Conservation (phyloP, 2,888 invertebrate species). For the Polia nebulosa region DNA sequence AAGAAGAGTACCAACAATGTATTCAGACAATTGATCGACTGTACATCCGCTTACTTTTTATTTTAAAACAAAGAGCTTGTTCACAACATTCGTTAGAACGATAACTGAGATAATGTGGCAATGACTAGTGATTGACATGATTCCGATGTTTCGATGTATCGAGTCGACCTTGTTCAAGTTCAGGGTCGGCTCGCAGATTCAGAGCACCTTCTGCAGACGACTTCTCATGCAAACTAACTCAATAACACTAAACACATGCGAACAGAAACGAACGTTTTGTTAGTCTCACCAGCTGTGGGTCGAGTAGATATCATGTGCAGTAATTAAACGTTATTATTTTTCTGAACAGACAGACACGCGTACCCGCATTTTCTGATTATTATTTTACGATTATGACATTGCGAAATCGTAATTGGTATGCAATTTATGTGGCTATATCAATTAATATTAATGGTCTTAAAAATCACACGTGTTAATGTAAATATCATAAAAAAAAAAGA, state of each 20-base stretch:
- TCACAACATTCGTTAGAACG: constrained; percentile 49
- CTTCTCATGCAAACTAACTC: constrained; percentile 70
- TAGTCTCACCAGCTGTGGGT: constrained; percentile 57
- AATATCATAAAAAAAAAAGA: constrained; percentile 13
- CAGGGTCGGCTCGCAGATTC: constrained; percentile 66
- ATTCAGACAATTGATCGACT: constrained; percentile 58
- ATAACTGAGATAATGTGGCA: constrained; percentile 46
- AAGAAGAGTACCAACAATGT: constrained; percentile 54
- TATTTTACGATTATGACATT: constrained; percentile 42
- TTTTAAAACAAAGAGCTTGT: constrained; percentile 61
- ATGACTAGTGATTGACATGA: constrained; percentile 59
- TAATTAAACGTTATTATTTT: constrained; percentile 52
- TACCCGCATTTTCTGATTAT: constrained; percentile 34
- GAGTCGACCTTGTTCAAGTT: constrained; percentile 66
- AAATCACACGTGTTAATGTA: constrained; percentile 36
- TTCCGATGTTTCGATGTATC: constrained; percentile 56
- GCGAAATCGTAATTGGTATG: constrained; percentile 43
- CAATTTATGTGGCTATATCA: constrained; percentile 43
- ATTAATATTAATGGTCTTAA: constrained; percentile 49
- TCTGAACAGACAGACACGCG: constrained; percentile 18
- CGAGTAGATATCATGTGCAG: constrained; percentile 46
- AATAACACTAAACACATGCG: constrained; percentile 65
- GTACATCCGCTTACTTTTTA: constrained; percentile 54
- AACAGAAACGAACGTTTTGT: constrained; percentile 49
- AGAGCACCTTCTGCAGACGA: constrained; percentile 54